These are phyloP conservation scores for Cataglyphis cursor DNA, from an alignment of 2,888 invertebrate genomes.

Conservation along the genomic window DNA sequence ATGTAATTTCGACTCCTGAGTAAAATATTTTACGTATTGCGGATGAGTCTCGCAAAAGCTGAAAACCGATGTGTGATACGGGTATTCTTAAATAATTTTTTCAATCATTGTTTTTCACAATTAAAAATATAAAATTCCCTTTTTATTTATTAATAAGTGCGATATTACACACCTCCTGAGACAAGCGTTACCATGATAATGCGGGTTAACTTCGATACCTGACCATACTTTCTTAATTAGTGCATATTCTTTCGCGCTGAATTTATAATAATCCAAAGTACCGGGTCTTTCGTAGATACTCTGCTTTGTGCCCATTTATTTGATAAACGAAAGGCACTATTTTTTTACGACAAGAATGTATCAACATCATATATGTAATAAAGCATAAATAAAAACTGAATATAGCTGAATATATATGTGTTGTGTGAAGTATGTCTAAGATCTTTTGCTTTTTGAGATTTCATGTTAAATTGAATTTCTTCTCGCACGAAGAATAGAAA, in stretches of 20 bases:
- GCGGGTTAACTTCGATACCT: conserved; percentile 77
- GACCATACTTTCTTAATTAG: conserved; percentile 74
- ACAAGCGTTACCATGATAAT: conserved; percentile 77
- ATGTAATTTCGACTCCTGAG: conserved; percentile 66
- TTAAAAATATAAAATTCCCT: not conserved
- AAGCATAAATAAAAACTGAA: not conserved
- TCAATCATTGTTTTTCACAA: not conserved
- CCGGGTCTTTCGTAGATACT: conserved; percentile 66
- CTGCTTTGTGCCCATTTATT: conserved; percentile 64
- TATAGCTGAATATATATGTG: not conserved
- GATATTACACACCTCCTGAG: conserved; percentile 71
- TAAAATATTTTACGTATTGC: conserved; percentile 78
- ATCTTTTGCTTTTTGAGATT: not conserved
- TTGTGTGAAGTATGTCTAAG: conserved; percentile 8
- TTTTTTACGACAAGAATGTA: not conserved
- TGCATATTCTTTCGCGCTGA: conserved; percentile 68
- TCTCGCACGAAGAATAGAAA: not conserved
- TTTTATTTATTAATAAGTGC: not conserved
- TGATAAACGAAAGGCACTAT: not conserved
- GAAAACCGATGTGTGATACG: conserved; percentile 18
- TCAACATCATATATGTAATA: not conserved
- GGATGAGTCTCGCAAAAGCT: conserved; percentile 77
- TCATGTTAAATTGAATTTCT: not conserved
- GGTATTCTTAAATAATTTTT: not conserved
- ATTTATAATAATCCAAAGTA: conserved; percentile 62